Percentiles rank a stretch among this genome's conserved stretches.
phyloP scores from a whole-genome alignment of 2,888 invertebrate genomes.

The Boloria selene region DNA sequence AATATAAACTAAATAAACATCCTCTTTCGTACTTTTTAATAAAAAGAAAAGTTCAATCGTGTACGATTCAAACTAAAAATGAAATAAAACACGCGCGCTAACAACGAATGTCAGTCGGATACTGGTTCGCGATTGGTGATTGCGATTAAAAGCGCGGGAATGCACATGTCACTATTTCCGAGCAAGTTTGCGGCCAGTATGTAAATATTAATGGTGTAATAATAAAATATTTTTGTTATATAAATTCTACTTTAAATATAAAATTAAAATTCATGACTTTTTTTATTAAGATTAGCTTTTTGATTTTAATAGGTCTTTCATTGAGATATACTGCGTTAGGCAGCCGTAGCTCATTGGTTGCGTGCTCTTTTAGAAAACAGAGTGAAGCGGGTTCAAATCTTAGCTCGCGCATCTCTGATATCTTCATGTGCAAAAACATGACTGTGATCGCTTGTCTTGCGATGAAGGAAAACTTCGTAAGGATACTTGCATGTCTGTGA shows the following conservation, averaged over 20 bases:
- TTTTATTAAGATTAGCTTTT: too few species aligned
- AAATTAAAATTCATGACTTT: too few species aligned
- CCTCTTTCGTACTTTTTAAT: constrained; percentile 19
- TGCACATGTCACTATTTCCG: constrained; percentile 51
- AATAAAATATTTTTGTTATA: constrained; percentile 9
- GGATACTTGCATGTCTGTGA: too few species aligned
- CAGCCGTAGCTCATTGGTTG: too few species aligned
- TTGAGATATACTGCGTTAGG: too few species aligned
- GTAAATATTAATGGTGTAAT: constrained; percentile 27
- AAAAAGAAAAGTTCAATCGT: constrained; percentile 26
- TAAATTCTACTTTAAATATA: neutral
- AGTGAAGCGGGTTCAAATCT: too few species aligned
- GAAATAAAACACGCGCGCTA: constrained; percentile 58
- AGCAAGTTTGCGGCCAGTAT: constrained; percentile 50
- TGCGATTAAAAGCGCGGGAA: constrained; percentile 63
- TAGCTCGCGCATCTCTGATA: too few species aligned
- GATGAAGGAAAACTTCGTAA: too few species aligned
- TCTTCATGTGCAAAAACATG: too few species aligned
- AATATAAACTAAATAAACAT: constrained; percentile 7
- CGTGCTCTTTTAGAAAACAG: too few species aligned
- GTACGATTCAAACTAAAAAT: constrained; percentile 39
- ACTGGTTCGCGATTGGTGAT: constrained; percentile 62
- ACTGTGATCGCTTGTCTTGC: too few species aligned
- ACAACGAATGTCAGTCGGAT: constrained; percentile 55
- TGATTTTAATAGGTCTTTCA: too few species aligned